Evolutionary conservation across 2,113 vertebrate species (phyloP).

Genomic region (Conger conger): DNA sequence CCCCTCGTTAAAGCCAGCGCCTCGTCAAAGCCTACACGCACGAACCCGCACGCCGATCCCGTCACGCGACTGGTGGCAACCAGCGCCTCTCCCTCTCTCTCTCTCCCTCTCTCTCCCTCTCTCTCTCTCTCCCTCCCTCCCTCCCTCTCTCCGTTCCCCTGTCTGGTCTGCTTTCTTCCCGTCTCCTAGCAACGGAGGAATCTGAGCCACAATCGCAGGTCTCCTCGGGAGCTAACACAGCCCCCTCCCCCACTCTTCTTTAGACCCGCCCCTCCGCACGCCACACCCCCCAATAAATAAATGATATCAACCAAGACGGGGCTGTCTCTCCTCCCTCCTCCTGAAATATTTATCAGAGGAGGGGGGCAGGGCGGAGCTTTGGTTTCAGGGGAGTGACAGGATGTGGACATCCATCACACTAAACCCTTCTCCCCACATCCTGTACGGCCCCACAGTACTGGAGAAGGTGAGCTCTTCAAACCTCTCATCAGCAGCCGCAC

Average conservation of each 20-base stretch:
- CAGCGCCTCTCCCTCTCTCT: background rate
- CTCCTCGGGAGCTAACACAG: constrained; percentile 11
- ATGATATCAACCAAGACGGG: constrained; percentile 54
- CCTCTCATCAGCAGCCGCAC: background rate
- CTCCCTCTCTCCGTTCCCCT: constrained; percentile 15
- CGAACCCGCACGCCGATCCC: background rate
- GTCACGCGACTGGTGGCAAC: background rate
- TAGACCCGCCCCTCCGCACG: background rate
- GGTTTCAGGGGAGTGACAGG: background rate
- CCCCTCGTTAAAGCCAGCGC: constrained; percentile 13
- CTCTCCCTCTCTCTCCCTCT: background rate
- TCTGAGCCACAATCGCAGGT: constrained; percentile 50
- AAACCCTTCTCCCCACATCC: too few relatives aligned
- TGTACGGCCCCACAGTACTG: background rate
- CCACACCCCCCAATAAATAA: constrained; percentile 54
- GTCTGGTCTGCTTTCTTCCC: constrained; percentile 39
- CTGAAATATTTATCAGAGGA: constrained; percentile 24
- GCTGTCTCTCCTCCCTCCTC: constrained; percentile 5
- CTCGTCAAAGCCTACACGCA: constrained; percentile 18
- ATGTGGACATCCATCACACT: background rate
- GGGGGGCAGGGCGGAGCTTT: background rate
- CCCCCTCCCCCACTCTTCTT: constrained; percentile 4
- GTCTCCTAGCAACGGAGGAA: constrained; percentile 68
- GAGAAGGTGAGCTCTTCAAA: background rate
- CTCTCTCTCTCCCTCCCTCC: background rate